These are phyloP conservation scores for Microhierax caerulescens DNA, from an alignment of 2,797 vertebrate species.

Conservation along the genomic window DNA sequence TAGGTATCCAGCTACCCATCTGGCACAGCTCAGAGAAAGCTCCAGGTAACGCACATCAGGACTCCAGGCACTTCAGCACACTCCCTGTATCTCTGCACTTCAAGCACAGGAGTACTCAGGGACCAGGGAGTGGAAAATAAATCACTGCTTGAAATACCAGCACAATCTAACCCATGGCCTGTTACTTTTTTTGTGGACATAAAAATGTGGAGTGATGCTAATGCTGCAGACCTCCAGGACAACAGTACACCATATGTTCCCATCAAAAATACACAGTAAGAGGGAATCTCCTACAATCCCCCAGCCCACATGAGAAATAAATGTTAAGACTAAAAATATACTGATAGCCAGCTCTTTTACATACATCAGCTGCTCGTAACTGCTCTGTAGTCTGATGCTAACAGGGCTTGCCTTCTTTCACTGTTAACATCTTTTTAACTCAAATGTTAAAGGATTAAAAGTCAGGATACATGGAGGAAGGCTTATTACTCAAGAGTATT, in stretches of 20 bases:
- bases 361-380: background rate
- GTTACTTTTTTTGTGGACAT: background rate
- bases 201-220: accelerated
- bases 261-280: background rate
- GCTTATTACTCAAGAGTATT: background rate
- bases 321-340: background rate
- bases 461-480: background rate
- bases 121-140: background rate
- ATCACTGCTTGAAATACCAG: background rate
- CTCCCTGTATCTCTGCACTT: background rate
- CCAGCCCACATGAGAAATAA: background rate
- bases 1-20: background rate
- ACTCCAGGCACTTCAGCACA: background rate
- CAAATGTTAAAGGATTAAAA: background rate
- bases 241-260: background rate
- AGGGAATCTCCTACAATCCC: background rate
- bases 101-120: background rate
- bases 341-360: background rate
- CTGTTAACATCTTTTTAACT: background rate
- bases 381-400: background rate
- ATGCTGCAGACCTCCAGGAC: background rate
- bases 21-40: background rate
- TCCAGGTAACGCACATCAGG: background rate
- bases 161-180: background rate
- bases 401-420: background rate